These are phyloP conservation scores for Proisotoma minuta DNA, from an alignment of 2,888 invertebrate genomes.

Conservation along the genomic window DNA sequence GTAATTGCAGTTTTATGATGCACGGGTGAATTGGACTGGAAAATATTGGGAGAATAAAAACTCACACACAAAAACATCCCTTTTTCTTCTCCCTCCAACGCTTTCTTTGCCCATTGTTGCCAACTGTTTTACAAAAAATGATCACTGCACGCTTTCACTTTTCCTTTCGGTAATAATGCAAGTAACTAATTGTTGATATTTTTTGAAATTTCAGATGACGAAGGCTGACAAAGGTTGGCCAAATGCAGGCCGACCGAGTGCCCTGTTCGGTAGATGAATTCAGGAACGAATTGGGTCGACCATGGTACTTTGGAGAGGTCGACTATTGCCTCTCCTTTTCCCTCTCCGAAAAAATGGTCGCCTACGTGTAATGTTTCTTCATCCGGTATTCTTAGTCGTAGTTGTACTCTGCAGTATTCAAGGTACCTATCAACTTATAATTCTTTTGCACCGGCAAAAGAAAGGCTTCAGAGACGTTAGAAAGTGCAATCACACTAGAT, in stretches of 20 bases:
- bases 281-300: conserved; percentile 35
- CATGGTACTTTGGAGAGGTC: conserved; percentile 46
- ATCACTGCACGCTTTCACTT: too few species aligned
- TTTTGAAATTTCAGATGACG: conserved; percentile 43
- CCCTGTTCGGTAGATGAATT: conserved; percentile 43
- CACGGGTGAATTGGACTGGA: conserved; percentile 16
- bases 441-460: neutral
- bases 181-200: too few species aligned
- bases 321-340: conserved; percentile 45
- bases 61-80: too few species aligned
- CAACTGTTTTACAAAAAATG: too few species aligned
- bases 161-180: too few species aligned
- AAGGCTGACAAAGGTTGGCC: conserved; percentile 45
- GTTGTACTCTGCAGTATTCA: conserved; percentile 45
- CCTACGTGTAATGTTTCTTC: conserved; percentile 31
- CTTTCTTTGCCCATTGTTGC: too few species aligned
- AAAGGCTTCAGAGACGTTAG: neutral
- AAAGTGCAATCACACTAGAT: neutral
- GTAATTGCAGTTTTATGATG: conserved; percentile 16
- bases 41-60: conserved; percentile 6
- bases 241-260: conserved; percentile 37
- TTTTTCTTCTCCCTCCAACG: too few species aligned
- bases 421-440: conserved; percentile 29
- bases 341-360: conserved; percentile 46
- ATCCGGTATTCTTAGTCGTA: conserved; percentile 39